Conservation (phyloP, 2,797 vertebrate genomes). For the Sarcophilus harrisii region DNA sequence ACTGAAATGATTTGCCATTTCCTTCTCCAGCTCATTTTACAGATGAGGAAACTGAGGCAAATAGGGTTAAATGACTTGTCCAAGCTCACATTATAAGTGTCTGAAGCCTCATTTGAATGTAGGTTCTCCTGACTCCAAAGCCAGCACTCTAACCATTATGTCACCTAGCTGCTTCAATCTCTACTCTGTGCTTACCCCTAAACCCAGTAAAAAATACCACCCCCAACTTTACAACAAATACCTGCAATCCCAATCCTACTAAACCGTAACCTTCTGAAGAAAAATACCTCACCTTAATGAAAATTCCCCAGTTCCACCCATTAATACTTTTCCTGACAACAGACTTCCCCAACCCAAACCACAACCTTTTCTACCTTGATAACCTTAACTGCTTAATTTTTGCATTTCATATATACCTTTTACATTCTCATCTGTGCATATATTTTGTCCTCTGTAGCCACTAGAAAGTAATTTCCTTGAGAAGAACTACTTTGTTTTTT, state of each 20-base stretch:
- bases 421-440: background rate
- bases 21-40: background rate
- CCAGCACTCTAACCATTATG: background rate
- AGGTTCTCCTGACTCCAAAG: background rate
- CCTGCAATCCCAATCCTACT: background rate
- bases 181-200: background rate
- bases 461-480: background rate
- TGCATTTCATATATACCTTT: background rate
- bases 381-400: background rate
- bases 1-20: background rate
- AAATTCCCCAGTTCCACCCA: background rate
- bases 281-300: background rate
- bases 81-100: background rate
- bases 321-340: background rate
- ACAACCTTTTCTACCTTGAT: background rate
- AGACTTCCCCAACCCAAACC: background rate
- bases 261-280: background rate
- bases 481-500: background rate
- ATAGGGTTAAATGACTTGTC: background rate
- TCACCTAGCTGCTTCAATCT: background rate
- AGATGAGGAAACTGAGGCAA: background rate
- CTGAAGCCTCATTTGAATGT: background rate
- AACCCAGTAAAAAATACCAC: background rate
- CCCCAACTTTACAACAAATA: background rate
- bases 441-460: background rate